Conservation (phyloP, 2,113 vertebrate genomes). For the Chaetodon auriga region DNA sequence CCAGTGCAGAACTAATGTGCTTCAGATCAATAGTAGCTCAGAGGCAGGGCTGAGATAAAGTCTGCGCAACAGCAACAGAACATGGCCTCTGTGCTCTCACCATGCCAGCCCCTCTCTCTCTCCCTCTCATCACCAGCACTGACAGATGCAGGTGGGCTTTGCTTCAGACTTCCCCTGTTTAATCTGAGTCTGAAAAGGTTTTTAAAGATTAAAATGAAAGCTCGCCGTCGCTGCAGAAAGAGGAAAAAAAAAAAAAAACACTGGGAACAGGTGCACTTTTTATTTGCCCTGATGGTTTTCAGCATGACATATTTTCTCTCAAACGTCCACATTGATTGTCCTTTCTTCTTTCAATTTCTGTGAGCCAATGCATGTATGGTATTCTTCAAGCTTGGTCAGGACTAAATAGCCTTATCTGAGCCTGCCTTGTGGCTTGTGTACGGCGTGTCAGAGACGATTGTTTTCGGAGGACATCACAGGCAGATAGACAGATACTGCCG, state of each 20-base stretch:
- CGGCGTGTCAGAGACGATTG: conserved; percentile 73
- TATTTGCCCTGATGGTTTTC: conserved; percentile 21
- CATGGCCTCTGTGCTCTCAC: conserved; percentile 32
- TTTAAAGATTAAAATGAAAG: conserved; percentile 27
- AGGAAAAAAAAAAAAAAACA: not conserved
- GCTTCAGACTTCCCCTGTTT: conserved; percentile 21
- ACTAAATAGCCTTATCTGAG: conserved; percentile 74
- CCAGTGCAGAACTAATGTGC: conserved; percentile 78
- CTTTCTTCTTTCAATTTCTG: conserved; percentile 45
- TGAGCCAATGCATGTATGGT: conserved; percentile 25
- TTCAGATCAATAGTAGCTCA: conserved; percentile 77
- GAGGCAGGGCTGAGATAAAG: conserved; percentile 65
- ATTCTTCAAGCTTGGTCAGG: conserved; percentile 49
- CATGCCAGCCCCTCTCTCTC: not conserved
- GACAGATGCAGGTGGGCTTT: not conserved
- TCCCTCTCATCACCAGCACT: conserved; percentile 3
- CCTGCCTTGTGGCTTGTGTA: conserved; percentile 37
- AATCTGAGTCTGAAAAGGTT: conserved; percentile 11
- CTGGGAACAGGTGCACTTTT: conserved; percentile 11
- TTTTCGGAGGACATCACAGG: conserved; percentile 76
- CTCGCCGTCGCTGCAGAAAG: not conserved
- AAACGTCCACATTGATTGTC: conserved; percentile 43
- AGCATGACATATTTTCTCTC: conserved; percentile 25
- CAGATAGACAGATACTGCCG: conserved; percentile 73
- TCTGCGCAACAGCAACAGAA: conserved; percentile 53